Evolutionary conservation across 2,797 vertebrate genomes (phyloP).

Genomic region (Argyrosomus regius): DNA sequence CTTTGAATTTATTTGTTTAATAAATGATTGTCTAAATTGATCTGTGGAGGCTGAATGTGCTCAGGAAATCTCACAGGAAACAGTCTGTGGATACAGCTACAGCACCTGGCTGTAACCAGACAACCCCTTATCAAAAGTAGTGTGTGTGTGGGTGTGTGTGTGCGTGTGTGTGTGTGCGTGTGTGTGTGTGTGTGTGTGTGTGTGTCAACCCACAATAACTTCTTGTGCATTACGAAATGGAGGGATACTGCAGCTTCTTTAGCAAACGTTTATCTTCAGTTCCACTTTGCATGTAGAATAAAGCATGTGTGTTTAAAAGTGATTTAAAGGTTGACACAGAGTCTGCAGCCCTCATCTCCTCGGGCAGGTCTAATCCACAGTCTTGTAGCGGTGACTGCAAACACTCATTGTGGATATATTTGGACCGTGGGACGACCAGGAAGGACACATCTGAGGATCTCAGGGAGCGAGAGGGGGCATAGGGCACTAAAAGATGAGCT

Average conservation of each 20-base stretch:
- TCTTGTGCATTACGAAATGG: background rate
- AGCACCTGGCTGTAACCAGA: background rate
- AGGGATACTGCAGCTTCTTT: background rate
- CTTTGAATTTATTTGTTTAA: background rate
- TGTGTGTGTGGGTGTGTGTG: too few relatives aligned
- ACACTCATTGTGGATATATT: too few relatives aligned
- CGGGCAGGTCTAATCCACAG: too few relatives aligned
- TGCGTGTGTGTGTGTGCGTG: too few relatives aligned
- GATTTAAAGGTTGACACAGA: too few relatives aligned
- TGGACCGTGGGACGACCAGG: too few relatives aligned
- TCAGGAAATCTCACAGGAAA: background rate
- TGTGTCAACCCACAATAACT: background rate
- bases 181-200: background rate
- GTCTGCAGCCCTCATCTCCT: too few relatives aligned
- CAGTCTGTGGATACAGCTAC: background rate
- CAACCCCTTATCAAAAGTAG: background rate
- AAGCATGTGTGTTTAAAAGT: too few relatives aligned
- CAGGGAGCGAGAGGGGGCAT: too few relatives aligned
- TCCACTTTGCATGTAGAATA: background rate
- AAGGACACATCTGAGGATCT: too few relatives aligned
- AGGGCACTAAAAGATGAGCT: too few relatives aligned
- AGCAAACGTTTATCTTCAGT: background rate
- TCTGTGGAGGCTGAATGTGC: background rate
- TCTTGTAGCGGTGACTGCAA: too few relatives aligned
- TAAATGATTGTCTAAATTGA: background rate